Base-by-base conservation (phyloP, 2,113 vertebrate genomes). In the Scortum barcoo region DNA sequence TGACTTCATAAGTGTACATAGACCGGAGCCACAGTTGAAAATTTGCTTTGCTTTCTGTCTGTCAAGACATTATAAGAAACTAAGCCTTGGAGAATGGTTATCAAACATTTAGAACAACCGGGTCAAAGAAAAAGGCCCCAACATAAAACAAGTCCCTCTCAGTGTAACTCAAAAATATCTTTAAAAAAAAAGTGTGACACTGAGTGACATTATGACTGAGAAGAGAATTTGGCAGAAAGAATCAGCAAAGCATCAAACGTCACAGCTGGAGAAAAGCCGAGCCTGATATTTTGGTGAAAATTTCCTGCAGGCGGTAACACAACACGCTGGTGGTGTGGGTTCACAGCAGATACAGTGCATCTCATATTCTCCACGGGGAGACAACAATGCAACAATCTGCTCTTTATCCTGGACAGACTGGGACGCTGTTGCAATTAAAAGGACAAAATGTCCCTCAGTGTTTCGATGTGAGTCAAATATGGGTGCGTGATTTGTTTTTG, bases 311-410 rank as follows among this genome's bases (percentile, higher is more conserved):
- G 81, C 63, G 28, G 84, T 84, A 86, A 87, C 26, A 40, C 51
- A 6, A 83, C 72, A 83, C 44, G 4, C 40, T 16, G 62, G 51
- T 0, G 0, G 28, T 42, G 44, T 44, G 38, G 24, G 74, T 88
- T 87, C 84, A 84, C 72, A 81, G 60, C 60, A 73, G 88, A 90
- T 83, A 90, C 89, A 88, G 11, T 69, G 6, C 68, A 66, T 84
- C 72, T 91, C 87, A 72, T 50, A 38, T 90, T 89, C 78, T 76
- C 33, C 33, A 51, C 24, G 36, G 26, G 8, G 9, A 67, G 38
- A 84, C 53, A 42, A 36, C 30, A 22, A 33, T 61, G 30, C 70
- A 65, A 60, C 66, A 89, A 42, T 50, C 50, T 71, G 13, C 26
- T 71, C 10, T 80, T 72, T 71, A 46, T 71, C 19, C 63, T 14